Evolutionary conservation across 2,888 invertebrate species (phyloP).

Genomic region (Anaspis maculata): DNA sequence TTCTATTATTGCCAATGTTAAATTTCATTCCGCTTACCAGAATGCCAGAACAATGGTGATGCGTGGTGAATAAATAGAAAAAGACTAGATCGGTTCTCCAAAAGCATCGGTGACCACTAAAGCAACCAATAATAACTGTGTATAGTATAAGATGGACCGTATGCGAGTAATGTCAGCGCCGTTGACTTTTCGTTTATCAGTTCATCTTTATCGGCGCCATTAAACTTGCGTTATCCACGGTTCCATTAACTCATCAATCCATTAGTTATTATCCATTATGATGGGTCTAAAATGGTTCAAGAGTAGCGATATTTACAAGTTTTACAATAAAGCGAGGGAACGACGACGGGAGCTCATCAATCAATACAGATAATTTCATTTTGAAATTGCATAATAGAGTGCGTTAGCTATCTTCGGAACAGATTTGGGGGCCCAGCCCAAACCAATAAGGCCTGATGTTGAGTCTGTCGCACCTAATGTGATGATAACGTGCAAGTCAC

Average conservation of each 20-base stretch:
- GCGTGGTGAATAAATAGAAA: no score
- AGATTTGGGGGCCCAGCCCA: no score
- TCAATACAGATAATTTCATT: conserved; percentile 37
- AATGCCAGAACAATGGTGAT: no score
- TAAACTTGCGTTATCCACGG: conserved; percentile 27
- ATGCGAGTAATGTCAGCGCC: no score
- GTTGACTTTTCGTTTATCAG: conserved; percentile 17
- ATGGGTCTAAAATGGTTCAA: conserved; percentile 22
- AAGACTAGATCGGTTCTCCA: no score
- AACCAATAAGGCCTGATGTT: conserved; percentile 20
- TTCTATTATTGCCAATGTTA: no score
- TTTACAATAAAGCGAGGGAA: conserved; percentile 27
- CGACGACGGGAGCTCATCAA: conserved; percentile 31
- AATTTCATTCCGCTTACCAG: no score
- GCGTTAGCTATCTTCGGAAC: conserved; percentile 29
- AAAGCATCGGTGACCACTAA: no score
- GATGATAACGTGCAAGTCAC: conserved; percentile 35
- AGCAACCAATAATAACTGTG: no score
- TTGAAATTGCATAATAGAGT: conserved; percentile 34
- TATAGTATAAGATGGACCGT: no score
- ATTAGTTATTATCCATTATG: conserved; percentile 29
- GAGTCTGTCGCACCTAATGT: conserved; percentile 23
- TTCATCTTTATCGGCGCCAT: conserved; percentile 25
- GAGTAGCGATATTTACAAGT: conserved; percentile 27
- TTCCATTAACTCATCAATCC: conserved; percentile 33